Evolutionary conservation across 2,888 invertebrate species (phyloP).

Genomic region (Octodonta nipae): DNA sequence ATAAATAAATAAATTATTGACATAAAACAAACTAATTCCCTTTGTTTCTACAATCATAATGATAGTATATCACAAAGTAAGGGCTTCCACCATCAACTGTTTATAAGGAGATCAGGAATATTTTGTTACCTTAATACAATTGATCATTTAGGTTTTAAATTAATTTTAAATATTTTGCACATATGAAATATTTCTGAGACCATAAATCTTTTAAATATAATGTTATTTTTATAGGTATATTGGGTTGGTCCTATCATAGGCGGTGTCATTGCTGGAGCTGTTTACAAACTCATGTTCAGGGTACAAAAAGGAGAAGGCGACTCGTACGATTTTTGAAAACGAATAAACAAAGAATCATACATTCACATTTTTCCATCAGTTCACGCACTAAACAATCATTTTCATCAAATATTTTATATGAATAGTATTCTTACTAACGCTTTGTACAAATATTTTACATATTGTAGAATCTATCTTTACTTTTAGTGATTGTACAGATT

Average conservation of each 20-base stretch:
- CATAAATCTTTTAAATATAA: no score
- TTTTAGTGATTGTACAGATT: no score
- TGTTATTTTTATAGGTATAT: conserved; percentile 44
- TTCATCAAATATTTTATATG: not conserved
- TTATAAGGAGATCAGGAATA: no score
- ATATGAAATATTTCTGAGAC: no score
- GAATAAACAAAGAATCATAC: not conserved
- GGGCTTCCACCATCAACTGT: no score
- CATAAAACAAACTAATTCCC: no score
- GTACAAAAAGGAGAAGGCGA: conserved; percentile 59
- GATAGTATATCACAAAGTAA: no score
- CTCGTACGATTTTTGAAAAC: conserved; percentile 60
- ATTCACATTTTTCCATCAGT: conserved; percentile 1
- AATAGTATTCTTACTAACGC: conserved; percentile 1
- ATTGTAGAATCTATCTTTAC: not conserved
- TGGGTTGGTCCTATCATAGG: conserved; percentile 51
- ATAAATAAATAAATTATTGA: no score
- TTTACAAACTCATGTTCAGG: conserved; percentile 46
- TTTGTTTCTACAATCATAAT: no score
- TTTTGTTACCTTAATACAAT: no score
- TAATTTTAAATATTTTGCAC: no score
- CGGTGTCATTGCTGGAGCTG: conserved; percentile 40
- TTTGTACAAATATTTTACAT: conserved; percentile 1
- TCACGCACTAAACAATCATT: not conserved
- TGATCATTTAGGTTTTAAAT: no score